Base-by-base conservation (phyloP, 2,113 vertebrate species). In the Podarcis cretensis region DNA sequence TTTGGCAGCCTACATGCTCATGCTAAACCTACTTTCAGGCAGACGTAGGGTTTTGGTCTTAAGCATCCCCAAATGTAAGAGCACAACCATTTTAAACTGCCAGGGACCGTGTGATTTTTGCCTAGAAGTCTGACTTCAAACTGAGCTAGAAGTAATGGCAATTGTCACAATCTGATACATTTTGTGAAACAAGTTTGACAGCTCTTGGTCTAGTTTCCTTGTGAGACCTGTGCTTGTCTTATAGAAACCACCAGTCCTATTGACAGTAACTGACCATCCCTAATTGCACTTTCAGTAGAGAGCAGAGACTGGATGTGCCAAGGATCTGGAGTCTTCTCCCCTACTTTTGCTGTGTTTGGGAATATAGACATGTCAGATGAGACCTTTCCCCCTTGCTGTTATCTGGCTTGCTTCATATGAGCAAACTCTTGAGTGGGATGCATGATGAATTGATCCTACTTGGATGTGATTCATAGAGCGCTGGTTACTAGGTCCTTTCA, bases 141-240 rank as follows among this genome's bases (percentile, higher is more conserved):
- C n/a, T 75, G 65, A 83, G 37, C 35, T 87, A 76, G n/a, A 86
- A 43, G 14, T 87, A 57, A 78, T 30, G 48, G 13, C 81, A 90
- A 14, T 57, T 90, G 79, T 21, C 35, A 77, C 63, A 81, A 57
- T 77, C 71, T 59, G 80, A 87, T 86, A 75, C 32, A 25, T 78
- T 87, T 87, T 21, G 65, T 43, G 66, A 79, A 90, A 87, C 81
- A 68, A 90, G 85, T 83, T 87, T 83, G 80, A 76, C 85, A 59
- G 79, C 80, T 90, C 63, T 78, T 69, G 65, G 84, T 89, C 75
- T 79, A 87, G 32, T 84, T 86, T 87, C 71, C 73, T 77, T 69
- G 74, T 77, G 74, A 40, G 74, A 83, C 40, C 4, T 54, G 43
- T 59, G 59, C 57, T 81, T 66, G 40, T 81, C 78, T 81, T 65